A percentile compares a stretch with the other conserved stretches of the same genome.
Evolutionary conservation across 2,888 invertebrate genomes (phyloP).

Genomic region (Belgica antarctica): DNA sequence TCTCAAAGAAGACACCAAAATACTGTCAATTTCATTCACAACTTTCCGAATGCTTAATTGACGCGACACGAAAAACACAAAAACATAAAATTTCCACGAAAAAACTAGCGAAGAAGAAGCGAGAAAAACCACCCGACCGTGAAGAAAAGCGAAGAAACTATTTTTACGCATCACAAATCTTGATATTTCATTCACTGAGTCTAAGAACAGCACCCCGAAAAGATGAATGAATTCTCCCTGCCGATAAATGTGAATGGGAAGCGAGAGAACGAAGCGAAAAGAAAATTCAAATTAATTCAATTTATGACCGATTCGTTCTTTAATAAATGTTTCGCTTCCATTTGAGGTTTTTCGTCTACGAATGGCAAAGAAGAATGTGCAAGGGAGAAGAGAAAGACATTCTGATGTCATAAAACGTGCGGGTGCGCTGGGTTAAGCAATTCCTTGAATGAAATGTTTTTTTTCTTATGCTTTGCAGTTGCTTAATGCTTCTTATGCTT

Average conservation of each 20-base stretch:
- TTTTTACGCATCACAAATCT: conserved; percentile 13
- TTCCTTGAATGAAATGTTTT: background rate
- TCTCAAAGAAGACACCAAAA: background rate
- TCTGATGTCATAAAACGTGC: background rate
- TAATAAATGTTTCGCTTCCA: conserved; percentile 9
- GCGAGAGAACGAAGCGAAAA: conserved; percentile 4
- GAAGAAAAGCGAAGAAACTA: background rate
- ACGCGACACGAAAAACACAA: background rate
- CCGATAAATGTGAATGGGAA: conserved; percentile 6
- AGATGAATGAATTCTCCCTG: conserved; percentile 22
- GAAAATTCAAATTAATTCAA: conserved; percentile 19
- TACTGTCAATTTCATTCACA: conserved; percentile 21
- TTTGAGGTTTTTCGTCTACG: no score
- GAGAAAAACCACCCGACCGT: background rate
- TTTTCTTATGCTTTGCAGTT: background rate
- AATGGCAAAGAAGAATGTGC: background rate
- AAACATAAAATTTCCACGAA: background rate
- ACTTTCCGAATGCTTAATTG: background rate
- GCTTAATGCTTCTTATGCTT: background rate
- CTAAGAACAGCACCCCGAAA: background rate
- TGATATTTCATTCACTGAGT: background rate
- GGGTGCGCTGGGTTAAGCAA: background rate
- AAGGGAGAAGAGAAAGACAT: conserved; percentile 11
- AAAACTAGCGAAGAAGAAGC: background rate
- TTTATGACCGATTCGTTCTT: conserved; percentile 14